Evolutionary conservation across 2,888 invertebrate species (phyloP).

Genomic region (Dasysyrphus albostriatus): DNA sequence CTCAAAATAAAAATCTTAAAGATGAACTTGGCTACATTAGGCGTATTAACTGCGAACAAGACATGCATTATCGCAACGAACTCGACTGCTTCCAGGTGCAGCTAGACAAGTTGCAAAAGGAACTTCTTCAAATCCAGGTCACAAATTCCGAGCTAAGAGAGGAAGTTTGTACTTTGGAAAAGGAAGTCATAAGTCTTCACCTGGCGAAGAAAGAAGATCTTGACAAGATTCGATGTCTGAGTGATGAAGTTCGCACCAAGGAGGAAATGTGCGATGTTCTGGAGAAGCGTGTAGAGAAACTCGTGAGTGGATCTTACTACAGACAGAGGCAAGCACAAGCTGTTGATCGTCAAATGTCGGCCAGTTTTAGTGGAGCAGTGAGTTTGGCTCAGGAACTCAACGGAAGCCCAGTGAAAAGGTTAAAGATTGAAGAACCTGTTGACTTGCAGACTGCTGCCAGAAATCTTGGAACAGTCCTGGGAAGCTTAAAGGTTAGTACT

Average conservation of each 20-base stretch:
- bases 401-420: conserved; percentile 80
- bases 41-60: conserved; percentile 84
- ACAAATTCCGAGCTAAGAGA: conserved; percentile 88
- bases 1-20: conserved; percentile 81
- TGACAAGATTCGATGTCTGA: conserved; percentile 86
- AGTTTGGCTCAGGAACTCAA: conserved; percentile 82
- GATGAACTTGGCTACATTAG: conserved; percentile 85
- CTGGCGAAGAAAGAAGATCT: conserved; percentile 85
- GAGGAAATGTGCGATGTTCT: conserved; percentile 80
- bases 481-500: conserved; percentile 79
- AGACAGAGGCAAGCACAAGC: conserved; percentile 10
- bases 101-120: conserved; percentile 85
- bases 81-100: conserved; percentile 85
- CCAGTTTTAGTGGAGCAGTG: conserved; percentile 58
- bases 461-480: conserved; percentile 80
- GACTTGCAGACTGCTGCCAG: conserved; percentile 79
- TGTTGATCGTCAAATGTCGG: conserved; percentile 22
- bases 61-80: conserved; percentile 84
- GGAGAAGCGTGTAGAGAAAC: conserved; percentile 79
- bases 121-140: conserved; percentile 87
- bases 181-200: conserved; percentile 86
- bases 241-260: conserved; percentile 85
- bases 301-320: conserved; percentile 72
- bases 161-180: conserved; percentile 88
- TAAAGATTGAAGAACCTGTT: conserved; percentile 78